These are phyloP conservation scores for Naja naja DNA, from an alignment of 2,113 vertebrate genomes.

Conservation along the genomic window DNA sequence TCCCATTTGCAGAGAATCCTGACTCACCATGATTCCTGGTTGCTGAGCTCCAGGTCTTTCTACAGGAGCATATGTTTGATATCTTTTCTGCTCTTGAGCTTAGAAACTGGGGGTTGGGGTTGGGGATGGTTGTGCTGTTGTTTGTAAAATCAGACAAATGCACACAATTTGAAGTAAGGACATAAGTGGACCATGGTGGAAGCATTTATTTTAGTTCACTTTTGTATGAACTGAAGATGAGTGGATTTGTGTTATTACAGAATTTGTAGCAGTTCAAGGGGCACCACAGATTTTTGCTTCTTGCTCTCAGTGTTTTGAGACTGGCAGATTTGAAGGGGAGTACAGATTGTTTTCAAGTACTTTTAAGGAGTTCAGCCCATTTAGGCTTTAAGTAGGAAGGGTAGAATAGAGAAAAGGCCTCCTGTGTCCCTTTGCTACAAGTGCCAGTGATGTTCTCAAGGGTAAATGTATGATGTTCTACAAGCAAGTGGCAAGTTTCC, in stretches of 20 bases:
- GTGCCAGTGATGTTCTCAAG: neutral
- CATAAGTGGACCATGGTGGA: neutral
- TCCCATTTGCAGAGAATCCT: neutral
- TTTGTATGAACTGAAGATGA: neutral
- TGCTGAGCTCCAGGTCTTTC: neutral
- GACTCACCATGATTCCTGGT: neutral
- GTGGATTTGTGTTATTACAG: neutral
- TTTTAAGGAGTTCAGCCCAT: neutral
- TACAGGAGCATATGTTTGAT: neutral
- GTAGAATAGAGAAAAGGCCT: neutral
- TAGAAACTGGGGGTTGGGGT: neutral
- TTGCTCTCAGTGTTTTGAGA: neutral
- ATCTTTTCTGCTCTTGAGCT: neutral
- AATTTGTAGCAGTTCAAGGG: neutral
- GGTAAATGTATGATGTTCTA: neutral
- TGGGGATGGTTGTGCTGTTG: neutral
- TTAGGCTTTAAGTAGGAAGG: neutral
- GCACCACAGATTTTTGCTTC: neutral
- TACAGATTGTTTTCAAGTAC: neutral
- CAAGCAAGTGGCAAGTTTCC: neutral
- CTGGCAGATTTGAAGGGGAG: neutral
- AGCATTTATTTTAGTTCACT: neutral
- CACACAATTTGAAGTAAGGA: neutral
- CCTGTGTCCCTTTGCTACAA: neutral
- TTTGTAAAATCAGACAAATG: neutral